A percentile compares a stretch with the other conserved stretches of the same genome.
phyloP scores from a whole-genome alignment of 2,797 vertebrate species.

The Megalops cyprinoides region DNA sequence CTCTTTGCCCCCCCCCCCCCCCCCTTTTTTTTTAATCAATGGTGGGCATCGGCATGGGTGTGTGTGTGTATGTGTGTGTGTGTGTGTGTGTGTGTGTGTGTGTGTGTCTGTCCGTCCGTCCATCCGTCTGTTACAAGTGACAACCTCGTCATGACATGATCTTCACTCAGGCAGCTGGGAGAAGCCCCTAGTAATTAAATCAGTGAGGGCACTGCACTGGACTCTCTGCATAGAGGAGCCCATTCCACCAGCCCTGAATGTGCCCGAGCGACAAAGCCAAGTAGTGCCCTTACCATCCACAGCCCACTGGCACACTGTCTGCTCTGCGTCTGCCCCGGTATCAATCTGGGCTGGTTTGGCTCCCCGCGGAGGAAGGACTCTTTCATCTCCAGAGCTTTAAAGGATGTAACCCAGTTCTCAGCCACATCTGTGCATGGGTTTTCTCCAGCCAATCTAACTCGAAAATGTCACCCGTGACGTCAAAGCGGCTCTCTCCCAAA shows the following conservation, averaged over 20 bases:
- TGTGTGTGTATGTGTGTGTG: background rate
- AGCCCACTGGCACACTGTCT: background rate
- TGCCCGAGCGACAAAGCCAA: background rate
- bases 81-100: background rate
- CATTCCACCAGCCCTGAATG: background rate
- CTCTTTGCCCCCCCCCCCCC: background rate
- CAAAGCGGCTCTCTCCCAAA: background rate
- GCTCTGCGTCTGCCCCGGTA: background rate
- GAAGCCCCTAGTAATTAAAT: background rate
- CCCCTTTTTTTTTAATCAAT: background rate
- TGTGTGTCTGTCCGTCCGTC: background rate
- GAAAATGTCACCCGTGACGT: constrained; percentile 1
- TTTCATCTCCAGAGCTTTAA: background rate
- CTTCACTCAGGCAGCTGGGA: background rate
- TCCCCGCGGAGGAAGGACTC: background rate
- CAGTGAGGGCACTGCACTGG: background rate
- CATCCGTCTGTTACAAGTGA: background rate
- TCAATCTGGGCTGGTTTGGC: background rate
- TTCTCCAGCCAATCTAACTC: background rate
- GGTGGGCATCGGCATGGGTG: background rate
- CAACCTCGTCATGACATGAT: background rate
- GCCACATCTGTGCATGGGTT: background rate
- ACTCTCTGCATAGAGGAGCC: background rate
- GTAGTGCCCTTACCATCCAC: background rate
- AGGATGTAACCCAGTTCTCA: background rate